Conservation (phyloP, 2,888 invertebrate genomes). For the Epistrophe eligans region DNA sequence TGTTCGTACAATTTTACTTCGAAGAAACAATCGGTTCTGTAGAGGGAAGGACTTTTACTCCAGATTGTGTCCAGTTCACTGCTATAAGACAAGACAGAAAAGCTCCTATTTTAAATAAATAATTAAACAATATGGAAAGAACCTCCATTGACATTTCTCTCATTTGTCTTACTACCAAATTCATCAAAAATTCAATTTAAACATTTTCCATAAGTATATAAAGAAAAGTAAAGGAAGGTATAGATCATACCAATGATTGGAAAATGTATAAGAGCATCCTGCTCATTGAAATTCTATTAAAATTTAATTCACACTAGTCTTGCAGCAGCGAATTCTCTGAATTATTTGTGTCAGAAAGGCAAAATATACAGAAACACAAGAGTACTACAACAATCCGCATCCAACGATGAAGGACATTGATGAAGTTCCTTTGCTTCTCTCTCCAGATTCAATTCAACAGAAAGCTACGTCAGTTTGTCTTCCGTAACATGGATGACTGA, state of each 20-base stretch:
- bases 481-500: constrained; percentile 32
- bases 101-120: constrained; percentile 43
- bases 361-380: constrained; percentile 25
- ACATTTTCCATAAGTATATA: constrained; percentile 21
- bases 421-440: constrained; percentile 19
- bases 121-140: constrained; percentile 30
- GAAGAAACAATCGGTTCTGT: background rate
- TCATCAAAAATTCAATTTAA: constrained; percentile 14
- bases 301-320: constrained; percentile 63
- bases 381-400: constrained; percentile 1
- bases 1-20: background rate
- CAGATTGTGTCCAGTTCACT: constrained; percentile 6
- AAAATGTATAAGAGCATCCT: constrained; percentile 60
- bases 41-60: background rate
- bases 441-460: constrained; percentile 9
- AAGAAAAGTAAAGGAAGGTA: background rate
- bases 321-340: constrained; percentile 43
- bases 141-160: background rate
- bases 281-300: constrained; percentile 69
- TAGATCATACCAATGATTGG: constrained; percentile 49
- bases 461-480: constrained; percentile 5
- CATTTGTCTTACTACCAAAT: background rate
- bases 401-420: constrained; percentile 15
- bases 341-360: constrained; percentile 63
- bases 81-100: background rate